A percentile compares a stretch with the other conserved stretches of the same genome.
Evolutionary conservation across 2,113 vertebrate species (phyloP).

Genomic region (Crotalus horridus): DNA sequence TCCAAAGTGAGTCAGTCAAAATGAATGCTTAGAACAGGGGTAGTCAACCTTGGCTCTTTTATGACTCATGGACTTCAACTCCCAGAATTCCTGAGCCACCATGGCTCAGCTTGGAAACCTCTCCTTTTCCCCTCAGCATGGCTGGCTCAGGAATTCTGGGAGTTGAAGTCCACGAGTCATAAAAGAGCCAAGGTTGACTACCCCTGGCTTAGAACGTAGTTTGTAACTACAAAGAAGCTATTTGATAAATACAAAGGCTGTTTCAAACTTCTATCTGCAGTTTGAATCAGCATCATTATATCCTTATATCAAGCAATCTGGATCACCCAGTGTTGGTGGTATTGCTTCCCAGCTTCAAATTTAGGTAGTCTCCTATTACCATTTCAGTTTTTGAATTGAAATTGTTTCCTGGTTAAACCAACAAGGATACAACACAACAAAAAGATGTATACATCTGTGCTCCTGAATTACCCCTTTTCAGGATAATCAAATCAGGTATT

Average conservation of each 20-base stretch:
- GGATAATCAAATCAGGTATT: no score
- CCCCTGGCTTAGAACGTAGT: no score
- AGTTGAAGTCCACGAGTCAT: no score
- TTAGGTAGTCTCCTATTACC: not conserved
- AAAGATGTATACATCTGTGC: not conserved
- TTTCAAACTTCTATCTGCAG: not conserved
- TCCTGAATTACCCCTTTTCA: not conserved
- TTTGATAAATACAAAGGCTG: not conserved
- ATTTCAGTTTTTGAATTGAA: not conserved
- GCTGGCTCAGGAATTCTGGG: no score
- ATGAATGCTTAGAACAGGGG: no score
- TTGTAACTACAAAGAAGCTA: not conserved
- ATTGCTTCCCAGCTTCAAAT: not conserved
- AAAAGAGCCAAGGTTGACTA: no score
- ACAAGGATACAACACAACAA: not conserved
- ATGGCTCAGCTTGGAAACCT: no score
- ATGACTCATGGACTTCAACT: no score
- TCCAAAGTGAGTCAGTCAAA: not conserved
- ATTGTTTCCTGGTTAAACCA: not conserved
- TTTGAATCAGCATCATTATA: not conserved
- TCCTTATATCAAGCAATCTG: not conserved
- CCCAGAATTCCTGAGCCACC: no score
- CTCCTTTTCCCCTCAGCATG: no score
- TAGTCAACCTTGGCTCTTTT: no score
- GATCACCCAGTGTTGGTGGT: not conserved